Evolutionary conservation across 2,113 vertebrate species (phyloP).

Genomic region (Epinephelus lanceolatus): DNA sequence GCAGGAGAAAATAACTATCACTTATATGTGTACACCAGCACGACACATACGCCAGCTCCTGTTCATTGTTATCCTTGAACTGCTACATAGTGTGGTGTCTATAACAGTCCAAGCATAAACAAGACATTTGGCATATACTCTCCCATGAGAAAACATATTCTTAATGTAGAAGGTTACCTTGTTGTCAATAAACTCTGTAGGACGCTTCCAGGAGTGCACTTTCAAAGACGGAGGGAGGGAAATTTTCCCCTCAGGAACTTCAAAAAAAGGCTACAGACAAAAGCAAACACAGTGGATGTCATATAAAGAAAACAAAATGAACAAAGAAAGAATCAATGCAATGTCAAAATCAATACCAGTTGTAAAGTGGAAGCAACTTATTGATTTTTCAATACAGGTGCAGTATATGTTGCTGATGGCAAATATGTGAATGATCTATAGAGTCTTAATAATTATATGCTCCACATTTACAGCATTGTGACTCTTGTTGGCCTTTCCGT

Average conservation of each 20-base stretch:
- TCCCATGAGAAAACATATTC: no score
- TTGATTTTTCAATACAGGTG: background rate
- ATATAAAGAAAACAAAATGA: background rate
- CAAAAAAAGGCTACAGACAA: conserved; percentile 86
- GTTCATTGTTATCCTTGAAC: background rate
- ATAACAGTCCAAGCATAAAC: background rate
- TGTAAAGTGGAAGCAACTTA: background rate
- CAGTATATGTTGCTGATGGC: background rate
- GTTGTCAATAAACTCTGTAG: conserved; percentile 86
- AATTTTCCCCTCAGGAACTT: conserved; percentile 93
- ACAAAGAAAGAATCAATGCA: background rate
- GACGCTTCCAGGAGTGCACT: conserved; percentile 92
- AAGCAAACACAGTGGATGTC: background rate
- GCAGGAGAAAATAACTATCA: background rate
- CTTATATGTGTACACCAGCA: background rate
- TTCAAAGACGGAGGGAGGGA: conserved; percentile 87
- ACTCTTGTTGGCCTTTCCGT: conserved; percentile 85
- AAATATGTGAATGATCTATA: background rate
- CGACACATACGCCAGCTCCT: background rate
- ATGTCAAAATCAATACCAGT: background rate
- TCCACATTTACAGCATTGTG: conserved; percentile 81
- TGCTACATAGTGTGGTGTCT: background rate
- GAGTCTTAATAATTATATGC: background rate
- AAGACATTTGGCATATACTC: no score
- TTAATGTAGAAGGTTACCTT: conserved; percentile 75